Evolutionary conservation across 2,113 vertebrate species (phyloP).

Genomic region (Columba janthina): DNA sequence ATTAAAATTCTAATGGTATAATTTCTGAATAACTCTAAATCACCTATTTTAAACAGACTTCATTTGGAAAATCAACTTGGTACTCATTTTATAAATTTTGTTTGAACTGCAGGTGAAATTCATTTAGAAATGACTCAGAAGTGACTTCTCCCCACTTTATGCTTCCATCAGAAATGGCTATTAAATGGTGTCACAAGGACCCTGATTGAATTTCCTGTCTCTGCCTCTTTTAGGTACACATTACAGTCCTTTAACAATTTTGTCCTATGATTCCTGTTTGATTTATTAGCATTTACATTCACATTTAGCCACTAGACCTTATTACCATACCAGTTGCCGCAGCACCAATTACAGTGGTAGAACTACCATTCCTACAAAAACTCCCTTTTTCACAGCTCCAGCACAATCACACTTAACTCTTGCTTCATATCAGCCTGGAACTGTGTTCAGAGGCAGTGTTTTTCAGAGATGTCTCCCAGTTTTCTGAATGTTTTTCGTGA

Average conservation of each 20-base stretch:
- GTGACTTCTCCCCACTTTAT: background rate
- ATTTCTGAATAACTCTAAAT: background rate
- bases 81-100: background rate
- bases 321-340: background rate
- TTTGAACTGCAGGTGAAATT: background rate
- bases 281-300: background rate
- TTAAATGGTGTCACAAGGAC: background rate
- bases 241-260: background rate
- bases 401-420: background rate
- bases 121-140: background rate
- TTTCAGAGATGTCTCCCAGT: background rate
- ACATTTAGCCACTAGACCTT: background rate
- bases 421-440: background rate
- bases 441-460: background rate
- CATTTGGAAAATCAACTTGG: background rate
- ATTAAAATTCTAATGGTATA: background rate
- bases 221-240: background rate
- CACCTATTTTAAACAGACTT: background rate
- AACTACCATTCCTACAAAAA: background rate
- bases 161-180: background rate
- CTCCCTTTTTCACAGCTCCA: background rate
- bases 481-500: background rate
- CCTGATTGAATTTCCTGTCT: background rate
- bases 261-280: background rate
- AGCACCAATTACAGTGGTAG: background rate